These are phyloP conservation scores for Crambe crambe DNA, from an alignment of 37 sponge, comb jelly and placozoan species.

Conservation along the genomic window DNA sequence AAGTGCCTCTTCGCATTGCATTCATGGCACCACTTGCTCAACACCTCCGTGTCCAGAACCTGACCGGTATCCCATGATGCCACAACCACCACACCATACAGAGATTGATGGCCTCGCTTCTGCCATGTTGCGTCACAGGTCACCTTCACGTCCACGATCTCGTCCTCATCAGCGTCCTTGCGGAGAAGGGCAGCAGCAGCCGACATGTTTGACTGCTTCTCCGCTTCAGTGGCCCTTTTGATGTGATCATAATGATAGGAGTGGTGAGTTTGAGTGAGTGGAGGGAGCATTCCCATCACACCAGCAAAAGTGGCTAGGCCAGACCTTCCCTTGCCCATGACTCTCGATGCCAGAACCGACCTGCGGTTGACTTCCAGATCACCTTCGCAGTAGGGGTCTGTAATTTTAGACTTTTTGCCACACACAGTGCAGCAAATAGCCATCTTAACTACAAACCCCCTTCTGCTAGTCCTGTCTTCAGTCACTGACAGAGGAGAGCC, in stretches of 20 bases:
- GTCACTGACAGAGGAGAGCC: neutral
- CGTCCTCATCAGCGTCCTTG: neutral
- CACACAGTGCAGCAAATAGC: neutral
- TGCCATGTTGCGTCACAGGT: constrained; percentile 4
- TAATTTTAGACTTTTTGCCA: neutral
- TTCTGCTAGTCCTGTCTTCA: neutral
- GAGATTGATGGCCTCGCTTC: neutral
- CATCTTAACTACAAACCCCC: constrained; percentile 1
- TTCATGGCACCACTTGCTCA: constrained; percentile 3
- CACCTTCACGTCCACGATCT: constrained; percentile 6
- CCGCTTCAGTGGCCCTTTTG: neutral
- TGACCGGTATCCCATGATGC: constrained; percentile 19
- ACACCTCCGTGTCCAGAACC: constrained; percentile 22
- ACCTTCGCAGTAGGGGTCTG: neutral
- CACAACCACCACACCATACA: constrained; percentile 2
- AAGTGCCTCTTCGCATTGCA: neutral
- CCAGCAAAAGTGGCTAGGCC: neutral
- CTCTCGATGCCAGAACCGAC: neutral
- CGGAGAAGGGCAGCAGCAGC: neutral
- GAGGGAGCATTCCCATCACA: constrained; percentile 5
- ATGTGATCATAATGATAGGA: neutral
- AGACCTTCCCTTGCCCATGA: neutral
- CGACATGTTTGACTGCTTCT: neutral
- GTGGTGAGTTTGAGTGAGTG: neutral
- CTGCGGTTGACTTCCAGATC: neutral